Base-by-base conservation (phyloP, 2,888 invertebrate genomes). In the Agonopterix arenella region DNA sequence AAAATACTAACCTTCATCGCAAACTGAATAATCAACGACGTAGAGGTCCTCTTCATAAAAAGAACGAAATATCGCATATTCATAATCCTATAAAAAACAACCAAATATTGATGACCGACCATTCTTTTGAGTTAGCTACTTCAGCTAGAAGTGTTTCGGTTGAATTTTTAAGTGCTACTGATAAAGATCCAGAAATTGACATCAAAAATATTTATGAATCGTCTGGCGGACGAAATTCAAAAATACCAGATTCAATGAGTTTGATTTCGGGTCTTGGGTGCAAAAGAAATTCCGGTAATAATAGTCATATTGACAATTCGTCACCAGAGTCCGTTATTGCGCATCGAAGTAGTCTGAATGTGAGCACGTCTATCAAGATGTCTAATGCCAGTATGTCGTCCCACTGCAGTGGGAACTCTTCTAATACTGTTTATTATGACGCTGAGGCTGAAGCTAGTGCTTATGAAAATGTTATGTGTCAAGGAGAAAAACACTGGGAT, bases 401-500 rank as follows among this genome's bases (percentile, higher is more conserved):
- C 36, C 84, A 86, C 56, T 86, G 88, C 55, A 89, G 86, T 55
- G 88, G 77, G 37, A 88, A 85, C 60, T 89, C 88, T 36, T 89
- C 88, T 45, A 89, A 82, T 56, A 89, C 88, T 9, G 88, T 88
- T 38, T 86, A 86, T 62, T 86, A 89, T 53, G 88, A 89, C 48
- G 88, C 88, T 11, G 86, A 86, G 68, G 80, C 86, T 36, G 88
- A 88, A 53, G 65, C 77, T 28, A 69, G 77, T 63, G 76, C 84
- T 8, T 89, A 89, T 61, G 89, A 89, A 73, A 89, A 89, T 64
- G 61, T 89, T 11, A 70, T 80, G 41, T 85, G 83, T 52, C 91
- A 91, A 66, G 93, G 93, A 46, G 94, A 94, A 64, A 93, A 93
- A 72, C 90, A 94, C 41, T 96, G 95, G 95, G 96, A 95, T 68